Conservation (phyloP, 2,888 invertebrate species). For the Gryllus longicercus region DNA sequence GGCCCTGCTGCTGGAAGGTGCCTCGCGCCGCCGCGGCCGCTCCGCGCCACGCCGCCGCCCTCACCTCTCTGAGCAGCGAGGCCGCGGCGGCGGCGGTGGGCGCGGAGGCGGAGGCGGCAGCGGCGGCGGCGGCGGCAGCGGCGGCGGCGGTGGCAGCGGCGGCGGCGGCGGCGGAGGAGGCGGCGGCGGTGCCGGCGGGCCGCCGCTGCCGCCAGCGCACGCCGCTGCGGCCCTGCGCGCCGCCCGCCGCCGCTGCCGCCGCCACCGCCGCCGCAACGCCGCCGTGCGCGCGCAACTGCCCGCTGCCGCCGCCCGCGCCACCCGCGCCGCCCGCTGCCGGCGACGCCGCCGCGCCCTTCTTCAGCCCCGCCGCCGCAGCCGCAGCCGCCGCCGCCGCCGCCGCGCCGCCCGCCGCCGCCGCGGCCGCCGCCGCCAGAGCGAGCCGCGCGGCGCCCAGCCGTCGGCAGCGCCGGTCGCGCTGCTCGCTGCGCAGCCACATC, state of each 20-base stretch:
- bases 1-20: no score
- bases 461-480: constrained; percentile 55
- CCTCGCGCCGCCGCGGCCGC: no score
- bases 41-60: no score
- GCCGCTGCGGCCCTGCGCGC: background rate
- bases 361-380: constrained; percentile 5
- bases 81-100: background rate
- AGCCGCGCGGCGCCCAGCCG: constrained; percentile 30
- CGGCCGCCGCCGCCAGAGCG: constrained; percentile 18
- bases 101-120: background rate
- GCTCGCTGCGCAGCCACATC: constrained; percentile 68
- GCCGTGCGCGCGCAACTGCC: background rate
- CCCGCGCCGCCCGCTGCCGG: background rate
- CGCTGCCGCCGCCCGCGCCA: background rate
- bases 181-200: background rate
- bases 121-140: background rate
- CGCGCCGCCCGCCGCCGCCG: constrained; percentile 18
- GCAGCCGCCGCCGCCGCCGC: constrained; percentile 6
- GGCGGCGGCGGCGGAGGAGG: no score
- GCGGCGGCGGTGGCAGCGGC: background rate
- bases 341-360: background rate
- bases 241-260: background rate
- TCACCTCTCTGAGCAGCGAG: background rate
- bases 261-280: background rate
- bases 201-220: background rate